These are phyloP conservation scores for Hirtodrosophila duncani DNA, from an alignment of 2,888 invertebrate species.

Conservation along the genomic window DNA sequence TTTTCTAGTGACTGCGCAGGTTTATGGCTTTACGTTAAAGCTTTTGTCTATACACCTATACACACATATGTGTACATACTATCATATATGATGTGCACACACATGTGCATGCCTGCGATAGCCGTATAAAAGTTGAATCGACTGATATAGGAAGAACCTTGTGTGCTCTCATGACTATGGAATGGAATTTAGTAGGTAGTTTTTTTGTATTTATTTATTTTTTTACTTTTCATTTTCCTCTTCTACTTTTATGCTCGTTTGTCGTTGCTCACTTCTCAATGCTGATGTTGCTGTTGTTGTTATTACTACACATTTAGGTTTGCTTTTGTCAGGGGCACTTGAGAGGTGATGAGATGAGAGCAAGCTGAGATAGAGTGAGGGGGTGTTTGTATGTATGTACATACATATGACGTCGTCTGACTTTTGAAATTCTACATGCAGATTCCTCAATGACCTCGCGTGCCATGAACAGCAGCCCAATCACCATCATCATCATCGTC, in stretches of 20 bases:
- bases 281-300: constrained; percentile 1
- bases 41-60: constrained; percentile 1
- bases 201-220: constrained; percentile 28
- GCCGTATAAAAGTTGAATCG: constrained; percentile 32
- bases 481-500: too few relatives aligned
- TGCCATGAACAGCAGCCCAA: too few relatives aligned
- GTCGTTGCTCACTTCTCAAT: constrained; percentile 1
- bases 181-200: constrained; percentile 70
- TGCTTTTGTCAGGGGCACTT: too few relatives aligned
- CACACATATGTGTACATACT: background rate
- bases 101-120: constrained; percentile 12
- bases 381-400: too few relatives aligned
- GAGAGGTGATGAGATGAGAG: too few relatives aligned
- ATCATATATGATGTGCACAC: constrained; percentile 5
- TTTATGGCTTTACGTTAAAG: constrained; percentile 27
- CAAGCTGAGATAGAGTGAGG: too few relatives aligned
- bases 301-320: too few relatives aligned
- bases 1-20: constrained; percentile 37
- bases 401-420: too few relatives aligned
- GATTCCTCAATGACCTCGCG: constrained; percentile 9
- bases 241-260: constrained; percentile 5
- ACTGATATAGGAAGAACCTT: constrained; percentile 77
- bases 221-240: constrained; percentile 29
- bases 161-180: constrained; percentile 71
- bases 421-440: constrained; percentile 5